A percentile compares a stretch with the other conserved stretches of the same genome.
Evolutionary conservation across 2,888 invertebrate species (phyloP).

Genomic region (Athalia circularis): DNA sequence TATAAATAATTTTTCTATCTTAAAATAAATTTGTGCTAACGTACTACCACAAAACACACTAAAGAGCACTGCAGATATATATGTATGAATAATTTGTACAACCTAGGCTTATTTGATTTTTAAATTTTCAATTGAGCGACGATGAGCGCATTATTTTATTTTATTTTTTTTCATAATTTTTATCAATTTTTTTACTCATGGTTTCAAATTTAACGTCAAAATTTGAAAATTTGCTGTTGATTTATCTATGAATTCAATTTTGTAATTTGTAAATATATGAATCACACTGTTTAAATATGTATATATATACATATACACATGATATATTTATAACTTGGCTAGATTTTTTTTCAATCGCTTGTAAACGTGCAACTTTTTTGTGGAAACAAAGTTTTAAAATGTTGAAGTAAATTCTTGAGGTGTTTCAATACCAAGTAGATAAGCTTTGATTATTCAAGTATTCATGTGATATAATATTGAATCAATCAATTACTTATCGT

Average conservation of each 20-base stretch:
- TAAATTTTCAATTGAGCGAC: constrained; percentile 18
- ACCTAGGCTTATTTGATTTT: constrained; percentile 1
- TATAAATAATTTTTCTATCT: constrained; percentile 33
- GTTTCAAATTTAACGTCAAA: not conserved
- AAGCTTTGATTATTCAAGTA: not conserved
- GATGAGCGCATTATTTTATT: constrained; percentile 5
- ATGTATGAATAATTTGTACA: constrained; percentile 1
- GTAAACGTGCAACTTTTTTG: constrained; percentile 30
- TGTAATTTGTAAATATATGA: constrained; percentile 42
- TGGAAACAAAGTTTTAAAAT: not conserved
- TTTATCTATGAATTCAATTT: constrained; percentile 21
- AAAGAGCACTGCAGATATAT: constrained; percentile 35
- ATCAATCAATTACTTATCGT: not conserved
- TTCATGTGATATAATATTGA: not conserved
- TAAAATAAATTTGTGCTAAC: constrained; percentile 43
- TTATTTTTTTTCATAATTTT: not conserved
- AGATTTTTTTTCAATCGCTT: constrained; percentile 37
- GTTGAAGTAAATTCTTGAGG: not conserved
- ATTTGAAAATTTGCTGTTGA: constrained; percentile 3
- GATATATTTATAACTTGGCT: constrained; percentile 18
- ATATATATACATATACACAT: too few species aligned
- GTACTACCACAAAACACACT: constrained; percentile 45
- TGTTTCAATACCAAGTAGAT: not conserved
- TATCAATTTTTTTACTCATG: not conserved
- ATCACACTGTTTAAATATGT: constrained; percentile 23